Base-by-base conservation (phyloP, 2,113 vertebrate genomes). In the Cephalopholis sonnerati region DNA sequence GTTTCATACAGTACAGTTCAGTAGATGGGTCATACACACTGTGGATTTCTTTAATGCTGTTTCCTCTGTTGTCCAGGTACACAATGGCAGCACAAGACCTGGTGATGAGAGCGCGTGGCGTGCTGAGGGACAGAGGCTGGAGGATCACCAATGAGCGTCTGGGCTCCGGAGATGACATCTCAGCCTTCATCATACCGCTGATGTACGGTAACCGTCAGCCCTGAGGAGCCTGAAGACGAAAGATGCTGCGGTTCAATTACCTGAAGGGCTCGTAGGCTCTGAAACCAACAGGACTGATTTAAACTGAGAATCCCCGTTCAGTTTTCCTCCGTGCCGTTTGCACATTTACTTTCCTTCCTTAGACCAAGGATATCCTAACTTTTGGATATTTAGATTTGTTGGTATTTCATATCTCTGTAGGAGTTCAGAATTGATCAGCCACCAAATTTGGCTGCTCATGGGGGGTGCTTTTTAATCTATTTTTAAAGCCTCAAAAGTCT, bases 81-180 rank as follows among this genome's bases (percentile, higher is more conserved):
- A 99, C 98, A 0, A 94, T 99, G 96, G 97, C 97, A 0, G 97
- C 98, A 0, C 98, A 99, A 92, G 98, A 99, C 91, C 94, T 99
- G 94, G 97, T 99, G 91, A 99, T 99, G 97, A 95, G 97, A 68
- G 98, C 98, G 10, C 94, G 98, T 0, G 98, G 98, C 0, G 95
- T 98, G 72, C 95, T 99, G 90, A 97, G 97, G 87, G 98, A 99
- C 94, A 91, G 97, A 91, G 98, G 98, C 87, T 99, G 98, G 98
- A 95, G 98, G 83, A 99, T 99, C 94, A 96, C 96, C 65, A 97
- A 97, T 16, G 98, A 99, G 91, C 96, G 97, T 18, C 96, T 98
- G 91, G 98, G 98, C 80, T 99, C 98, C 1, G 98, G 97, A 77
- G 98, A 99, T 0, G 98, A 99, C 94, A 99, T 99, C 91, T 97